Evolutionary conservation across 2,888 invertebrate species (phyloP), one percentile per base, ranked within the genome.

Genomic region (Tuta absoluta): DNA sequence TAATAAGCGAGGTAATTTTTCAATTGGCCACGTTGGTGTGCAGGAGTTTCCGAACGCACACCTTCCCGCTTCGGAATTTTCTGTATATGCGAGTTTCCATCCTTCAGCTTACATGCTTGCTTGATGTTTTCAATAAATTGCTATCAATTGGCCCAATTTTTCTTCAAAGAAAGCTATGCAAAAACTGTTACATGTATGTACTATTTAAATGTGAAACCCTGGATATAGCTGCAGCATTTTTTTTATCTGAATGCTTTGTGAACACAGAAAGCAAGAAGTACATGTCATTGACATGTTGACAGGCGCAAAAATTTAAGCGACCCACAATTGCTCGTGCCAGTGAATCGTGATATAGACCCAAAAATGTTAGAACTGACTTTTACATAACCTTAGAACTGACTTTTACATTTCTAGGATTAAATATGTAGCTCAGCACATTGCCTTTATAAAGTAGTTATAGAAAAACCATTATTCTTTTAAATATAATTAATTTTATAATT

Each of bases 1-100:
- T 86, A 91, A 91, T 91, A 91, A 89, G 86, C 76, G 77, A 74
- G 78, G 90, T 87, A 89, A 91, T 91, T 91, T 91, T 91, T 91
- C 91, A 91, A 91, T 91, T 89, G 90, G 76, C 76, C 81, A 80
- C 80, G 82, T 82, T 83, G 82, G 77, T 72, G 75, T 75, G 71
- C 61, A 64, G 66, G 66, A 63, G 67, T 66, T 58, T 23, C 21
- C 19, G 49, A 21, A 21, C 49, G 49, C 60, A 53, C 59, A 69
- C 72, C 71, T 72, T 79, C 77, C 80, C 72, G 56, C 7, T 14
- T 8, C 10, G 8, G 56, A 0, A 24, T 17, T 7, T 33, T 10
- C 4, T 23, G 51, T 12, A 19, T 51, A 19, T 17, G n/a, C 17
- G 11, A 19, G 21, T 21, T 51, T 8, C 3, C 45, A 17, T 5